Conservation (phyloP, 2,888 invertebrate species). For the Xanthorhoe spadicearia region DNA sequence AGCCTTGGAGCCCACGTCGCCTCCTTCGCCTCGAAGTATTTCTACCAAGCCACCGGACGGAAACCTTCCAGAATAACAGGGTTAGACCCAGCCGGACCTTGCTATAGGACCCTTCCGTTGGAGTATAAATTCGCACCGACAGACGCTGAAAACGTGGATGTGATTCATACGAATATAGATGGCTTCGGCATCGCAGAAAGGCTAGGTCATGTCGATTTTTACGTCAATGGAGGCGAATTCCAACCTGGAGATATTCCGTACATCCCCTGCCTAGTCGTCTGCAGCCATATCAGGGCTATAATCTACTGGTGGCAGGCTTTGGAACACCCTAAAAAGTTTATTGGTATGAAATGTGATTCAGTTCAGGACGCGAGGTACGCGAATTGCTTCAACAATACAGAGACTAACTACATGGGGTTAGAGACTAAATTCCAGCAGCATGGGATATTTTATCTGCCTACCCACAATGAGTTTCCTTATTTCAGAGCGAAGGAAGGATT, state of each 20-base stretch:
- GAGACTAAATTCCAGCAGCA: conserved; percentile 66
- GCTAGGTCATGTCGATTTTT: conserved; percentile 72
- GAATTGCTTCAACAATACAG: conserved; percentile 66
- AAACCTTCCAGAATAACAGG: conserved; percentile 71
- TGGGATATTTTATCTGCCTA: conserved; percentile 71
- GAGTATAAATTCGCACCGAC: conserved; percentile 57
- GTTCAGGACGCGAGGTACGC: conserved; percentile 73
- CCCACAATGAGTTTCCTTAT: conserved; percentile 73
- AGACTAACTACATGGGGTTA: conserved; percentile 65
- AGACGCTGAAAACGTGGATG: conserved; percentile 66
- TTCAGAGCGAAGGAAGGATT: conserved; percentile 68
- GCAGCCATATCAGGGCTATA: conserved; percentile 67
- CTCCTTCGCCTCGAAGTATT: conserved; percentile 67
- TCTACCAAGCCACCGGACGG: conserved; percentile 63
- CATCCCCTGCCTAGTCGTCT: conserved; percentile 70
- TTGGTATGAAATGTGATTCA: conserved; percentile 65
- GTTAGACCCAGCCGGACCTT: conserved; percentile 76
- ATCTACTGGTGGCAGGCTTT: conserved; percentile 77
- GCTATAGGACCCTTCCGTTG: conserved; percentile 62
- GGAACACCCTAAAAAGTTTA: conserved; percentile 74
- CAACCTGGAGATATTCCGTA: conserved; percentile 71
- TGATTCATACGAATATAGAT: conserved; percentile 77
- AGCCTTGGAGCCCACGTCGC: conserved; percentile 73
- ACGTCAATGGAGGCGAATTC: conserved; percentile 75
- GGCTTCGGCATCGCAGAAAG: conserved; percentile 77